Evolutionary conservation across 1,140 invertebrate genomes (phyloP), one percentile per base, ranked within the genome.

Genomic region (Apis cerana): DNA sequence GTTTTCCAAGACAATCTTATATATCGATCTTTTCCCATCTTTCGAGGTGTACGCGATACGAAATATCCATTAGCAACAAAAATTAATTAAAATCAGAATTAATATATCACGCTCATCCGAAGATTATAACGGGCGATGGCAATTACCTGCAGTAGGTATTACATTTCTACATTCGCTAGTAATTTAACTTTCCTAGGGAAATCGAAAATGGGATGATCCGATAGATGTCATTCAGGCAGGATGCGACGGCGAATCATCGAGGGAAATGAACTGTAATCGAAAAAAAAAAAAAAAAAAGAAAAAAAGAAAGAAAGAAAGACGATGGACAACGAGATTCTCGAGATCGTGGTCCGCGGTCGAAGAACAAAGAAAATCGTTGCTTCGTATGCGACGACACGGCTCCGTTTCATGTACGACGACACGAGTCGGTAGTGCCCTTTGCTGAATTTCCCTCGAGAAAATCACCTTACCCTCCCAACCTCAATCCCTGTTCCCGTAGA

Each of bases 381-480:
- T 56, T 75, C 33, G 75, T 75, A 83, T 85, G 33, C 81, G 52
- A 54, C 84, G 81, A 81, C 84, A 85, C 67, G 76, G 43, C 33
- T 62, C 61, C 58, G 67, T 50, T 21, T 52, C 56, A 59, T 50
- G 69, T 8, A 52, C 43, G 56, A 59, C 76, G 71, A 54, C 33
- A 27, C 58, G 78, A 86, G 85, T 83, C 84, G 85, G 75, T 43
- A 86, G 64, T 86, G 67, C 83, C 88, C 83, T 82, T 83, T 68
- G 82, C 75, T 77, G 88, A 87, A 89, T 89, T 89, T 89, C 88
- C 88, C 88, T 58, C 23, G 88, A 89, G 88, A 89, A 89, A 89
- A 87, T 89, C 88, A 87, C 80, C 85, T 89, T 87, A 85, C 84
- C 79, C 88, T 82, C 79, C 78, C 85, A 78, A 82, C 85, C 68